Evolutionary conservation across 37 sponge, comb jelly and placozoan genomes (phyloP).

Genomic region (Crambe crambe): DNA sequence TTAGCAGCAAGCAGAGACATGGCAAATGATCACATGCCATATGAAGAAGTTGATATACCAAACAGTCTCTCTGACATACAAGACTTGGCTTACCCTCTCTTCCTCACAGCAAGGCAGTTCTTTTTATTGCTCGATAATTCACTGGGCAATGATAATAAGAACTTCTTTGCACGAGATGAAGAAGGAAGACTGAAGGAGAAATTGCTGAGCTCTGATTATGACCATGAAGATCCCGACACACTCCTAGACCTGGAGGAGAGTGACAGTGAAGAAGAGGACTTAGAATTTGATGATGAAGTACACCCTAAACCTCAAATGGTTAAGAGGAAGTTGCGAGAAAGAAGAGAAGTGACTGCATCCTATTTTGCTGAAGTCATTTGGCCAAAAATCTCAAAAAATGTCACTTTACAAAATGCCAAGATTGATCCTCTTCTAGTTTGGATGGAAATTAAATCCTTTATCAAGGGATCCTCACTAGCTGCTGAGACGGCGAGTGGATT

Average conservation of each 20-base stretch:
- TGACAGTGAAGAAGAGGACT: conserved; percentile 27
- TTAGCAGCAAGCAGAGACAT: conserved; percentile 25
- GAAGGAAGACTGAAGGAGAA: conserved; percentile 44
- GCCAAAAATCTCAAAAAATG: conserved; percentile 28
- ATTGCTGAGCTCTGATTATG: conserved; percentile 56
- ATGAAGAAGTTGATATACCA: conserved; percentile 32
- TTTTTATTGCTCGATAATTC: conserved; percentile 72
- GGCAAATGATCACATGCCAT: conserved; percentile 17
- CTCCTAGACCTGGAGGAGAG: conserved; percentile 39
- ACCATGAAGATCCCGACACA: conserved; percentile 37
- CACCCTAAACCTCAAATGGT: neutral
- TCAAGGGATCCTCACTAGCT: conserved; percentile 78
- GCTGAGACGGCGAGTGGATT: conserved; percentile 40
- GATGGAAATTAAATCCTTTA: conserved; percentile 86
- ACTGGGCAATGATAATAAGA: conserved; percentile 15
- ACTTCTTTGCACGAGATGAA: conserved; percentile 51
- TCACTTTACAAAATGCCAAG: neutral
- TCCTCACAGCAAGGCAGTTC: conserved; percentile 75
- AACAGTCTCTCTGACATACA: conserved; percentile 11
- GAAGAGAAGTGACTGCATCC: conserved; percentile 50
- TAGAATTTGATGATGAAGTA: conserved; percentile 2
- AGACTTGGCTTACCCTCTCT: conserved; percentile 62
- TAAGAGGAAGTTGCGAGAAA: conserved; percentile 17
- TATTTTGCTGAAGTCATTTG: conserved; percentile 46
- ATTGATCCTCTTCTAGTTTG: conserved; percentile 65